These are phyloP conservation scores for Drosophila pachea DNA, from an alignment of 1,140 invertebrate genomes.

Conservation along the genomic window DNA sequence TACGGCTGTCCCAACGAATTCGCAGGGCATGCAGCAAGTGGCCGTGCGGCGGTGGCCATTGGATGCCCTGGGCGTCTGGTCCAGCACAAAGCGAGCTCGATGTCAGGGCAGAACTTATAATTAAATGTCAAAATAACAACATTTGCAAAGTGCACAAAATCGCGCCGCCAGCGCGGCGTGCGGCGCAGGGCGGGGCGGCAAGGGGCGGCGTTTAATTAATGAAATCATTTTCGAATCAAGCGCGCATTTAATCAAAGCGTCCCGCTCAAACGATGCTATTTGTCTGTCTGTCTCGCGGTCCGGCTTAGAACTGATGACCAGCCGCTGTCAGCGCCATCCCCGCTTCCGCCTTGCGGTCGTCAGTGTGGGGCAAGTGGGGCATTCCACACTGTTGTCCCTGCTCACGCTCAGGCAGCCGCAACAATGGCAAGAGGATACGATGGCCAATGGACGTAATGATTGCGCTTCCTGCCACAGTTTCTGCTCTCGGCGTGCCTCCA, in stretches of 20 bases:
- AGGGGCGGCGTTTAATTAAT: slow-evolving; percentile 53
- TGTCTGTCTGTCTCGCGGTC: slow-evolving; percentile 28
- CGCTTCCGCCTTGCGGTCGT: slow-evolving; percentile 1
- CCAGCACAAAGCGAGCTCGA: background rate
- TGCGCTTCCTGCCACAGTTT: slow-evolving; percentile 24
- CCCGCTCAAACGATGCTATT: slow-evolving; percentile 29
- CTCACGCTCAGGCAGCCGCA: slow-evolving; percentile 8
- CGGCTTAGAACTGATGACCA: slow-evolving; percentile 5
- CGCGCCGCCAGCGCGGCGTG: background rate
- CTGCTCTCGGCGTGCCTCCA: background rate
- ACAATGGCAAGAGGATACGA: slow-evolving; percentile 20
- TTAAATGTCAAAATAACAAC: slow-evolving; percentile 29
- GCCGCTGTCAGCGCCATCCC: background rate
- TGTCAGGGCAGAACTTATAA: slow-evolving; percentile 6
- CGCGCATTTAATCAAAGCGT: slow-evolving; percentile 66
- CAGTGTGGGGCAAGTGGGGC: slow-evolving; percentile 25
- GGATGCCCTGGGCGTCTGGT: background rate
- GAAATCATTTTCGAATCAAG: slow-evolving; percentile 71
- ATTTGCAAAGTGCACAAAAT: slow-evolving; percentile 3
- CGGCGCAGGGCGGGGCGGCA: background rate
- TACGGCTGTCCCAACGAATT: background rate
- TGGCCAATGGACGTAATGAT: slow-evolving; percentile 31
- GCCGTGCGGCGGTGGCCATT: background rate
- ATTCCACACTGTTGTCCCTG: slow-evolving; percentile 24
- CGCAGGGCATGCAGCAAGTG: background rate